Percentiles rank a stretch among this genome's conserved stretches.
Evolutionary conservation across 2,888 invertebrate species (phyloP).

Genomic region (Cephus pulcher): DNA sequence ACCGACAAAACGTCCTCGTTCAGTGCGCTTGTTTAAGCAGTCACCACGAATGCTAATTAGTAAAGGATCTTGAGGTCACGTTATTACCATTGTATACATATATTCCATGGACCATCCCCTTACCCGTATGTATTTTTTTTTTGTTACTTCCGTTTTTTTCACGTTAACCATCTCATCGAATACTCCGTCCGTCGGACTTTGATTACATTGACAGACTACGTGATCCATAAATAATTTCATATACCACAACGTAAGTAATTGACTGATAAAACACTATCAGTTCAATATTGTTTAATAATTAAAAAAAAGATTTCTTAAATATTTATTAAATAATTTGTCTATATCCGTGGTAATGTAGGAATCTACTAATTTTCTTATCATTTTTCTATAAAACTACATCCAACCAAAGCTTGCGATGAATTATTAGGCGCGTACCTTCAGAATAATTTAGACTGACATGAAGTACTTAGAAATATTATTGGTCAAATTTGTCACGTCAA

Average conservation of each 20-base stretch:
- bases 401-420: background rate
- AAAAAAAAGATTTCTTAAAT: background rate
- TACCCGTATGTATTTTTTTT: background rate
- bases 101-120: background rate
- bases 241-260: background rate
- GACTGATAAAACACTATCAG: too few species aligned
- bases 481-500: background rate
- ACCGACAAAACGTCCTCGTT: conserved; percentile 20
- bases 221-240: background rate
- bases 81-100: background rate
- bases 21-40: conserved; percentile 22
- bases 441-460: background rate
- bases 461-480: background rate
- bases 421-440: background rate
- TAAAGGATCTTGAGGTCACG: background rate
- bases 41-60: conserved; percentile 23
- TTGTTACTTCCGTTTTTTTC: background rate
- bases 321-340: background rate
- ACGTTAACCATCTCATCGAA: background rate
- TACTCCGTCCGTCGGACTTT: background rate
- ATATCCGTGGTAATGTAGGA: background rate
- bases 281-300: background rate
- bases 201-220: background rate
- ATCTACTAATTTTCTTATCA: background rate
- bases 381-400: background rate